Percentiles rank a stretch among this genome's conserved stretches.
These are phyloP conservation scores for Macaria notata DNA, from an alignment of 2,888 invertebrate genomes.

Conservation along the genomic window DNA sequence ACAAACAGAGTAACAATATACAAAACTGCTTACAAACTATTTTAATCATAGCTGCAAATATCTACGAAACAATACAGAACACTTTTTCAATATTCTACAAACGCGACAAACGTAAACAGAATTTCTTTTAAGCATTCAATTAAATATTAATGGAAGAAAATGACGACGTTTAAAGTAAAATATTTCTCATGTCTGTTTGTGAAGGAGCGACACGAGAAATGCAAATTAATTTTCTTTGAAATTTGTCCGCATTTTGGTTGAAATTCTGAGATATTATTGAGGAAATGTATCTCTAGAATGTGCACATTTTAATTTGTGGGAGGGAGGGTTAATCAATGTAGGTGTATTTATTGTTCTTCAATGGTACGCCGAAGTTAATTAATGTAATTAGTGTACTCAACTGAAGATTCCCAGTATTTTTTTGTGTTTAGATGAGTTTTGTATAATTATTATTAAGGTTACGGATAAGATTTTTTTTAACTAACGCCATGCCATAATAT, in stretches of 20 bases:
- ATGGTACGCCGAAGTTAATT: no score
- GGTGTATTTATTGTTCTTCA: neutral
- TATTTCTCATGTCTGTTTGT: constrained; percentile 33
- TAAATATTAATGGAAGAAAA: constrained; percentile 42
- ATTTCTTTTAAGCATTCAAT: constrained; percentile 37
- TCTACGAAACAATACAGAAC: no score
- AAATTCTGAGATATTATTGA: constrained; percentile 23
- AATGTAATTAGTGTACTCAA: no score
- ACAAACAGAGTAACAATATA: no score
- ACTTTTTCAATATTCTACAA: neutral
- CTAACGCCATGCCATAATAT: no score
- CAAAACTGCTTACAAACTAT: no score
- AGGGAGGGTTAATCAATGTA: neutral
- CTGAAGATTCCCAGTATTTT: no score
- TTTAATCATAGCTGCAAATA: no score
- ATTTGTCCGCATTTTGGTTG: constrained; percentile 17
- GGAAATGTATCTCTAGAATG: constrained; percentile 18
- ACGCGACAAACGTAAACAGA: constrained; percentile 19
- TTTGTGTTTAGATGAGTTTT: no score
- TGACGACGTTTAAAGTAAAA: constrained; percentile 36
- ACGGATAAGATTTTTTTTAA: no score
- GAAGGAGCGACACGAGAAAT: constrained; percentile 26
- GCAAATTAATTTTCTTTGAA: constrained; percentile 33
- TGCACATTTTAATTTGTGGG: constrained; percentile 12
- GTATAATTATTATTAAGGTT: no score